Conservation (phyloP, 2,113 vertebrate genomes). For the Corythoichthys haematopterus region DNA sequence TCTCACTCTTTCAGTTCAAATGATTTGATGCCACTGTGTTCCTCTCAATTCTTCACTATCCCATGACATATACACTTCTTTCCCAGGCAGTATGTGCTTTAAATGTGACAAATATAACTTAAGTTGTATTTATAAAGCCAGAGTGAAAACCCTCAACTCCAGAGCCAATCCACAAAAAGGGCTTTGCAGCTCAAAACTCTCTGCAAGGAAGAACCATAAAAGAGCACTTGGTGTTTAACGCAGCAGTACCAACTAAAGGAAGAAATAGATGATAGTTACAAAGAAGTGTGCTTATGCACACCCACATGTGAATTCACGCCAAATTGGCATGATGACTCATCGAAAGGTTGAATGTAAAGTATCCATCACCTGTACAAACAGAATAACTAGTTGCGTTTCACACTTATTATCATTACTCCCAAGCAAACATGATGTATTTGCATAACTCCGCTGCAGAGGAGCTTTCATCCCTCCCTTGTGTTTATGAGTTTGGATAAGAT, state of each 20-base stretch:
- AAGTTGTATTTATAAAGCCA: background rate
- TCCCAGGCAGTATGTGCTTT: background rate
- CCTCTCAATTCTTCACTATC: background rate
- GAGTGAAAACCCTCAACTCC: slow-evolving; percentile 3
- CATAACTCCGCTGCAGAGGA: slow-evolving; percentile 21
- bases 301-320: slow-evolving; percentile 15
- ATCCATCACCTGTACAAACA: background rate
- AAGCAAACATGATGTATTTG: background rate
- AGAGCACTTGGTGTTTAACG: slow-evolving; percentile 9
- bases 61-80: background rate
- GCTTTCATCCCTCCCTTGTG: slow-evolving; percentile 35
- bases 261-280: slow-evolving; percentile 6
- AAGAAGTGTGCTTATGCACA: slow-evolving; percentile 10
- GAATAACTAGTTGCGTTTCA: background rate
- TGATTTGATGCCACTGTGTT: background rate
- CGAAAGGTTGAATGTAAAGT: background rate
- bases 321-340: background rate
- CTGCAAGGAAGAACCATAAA: background rate
- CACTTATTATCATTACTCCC: background rate
- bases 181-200: background rate
- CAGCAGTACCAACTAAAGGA: slow-evolving; percentile 7
- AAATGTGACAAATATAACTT: slow-evolving; percentile 6
- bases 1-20: background rate
- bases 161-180: background rate
- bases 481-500: slow-evolving; percentile 55